Evolutionary conservation across 2,888 invertebrate species (phyloP), one percentile per base, ranked within the genome.

Genomic region (Nezara viridula): DNA sequence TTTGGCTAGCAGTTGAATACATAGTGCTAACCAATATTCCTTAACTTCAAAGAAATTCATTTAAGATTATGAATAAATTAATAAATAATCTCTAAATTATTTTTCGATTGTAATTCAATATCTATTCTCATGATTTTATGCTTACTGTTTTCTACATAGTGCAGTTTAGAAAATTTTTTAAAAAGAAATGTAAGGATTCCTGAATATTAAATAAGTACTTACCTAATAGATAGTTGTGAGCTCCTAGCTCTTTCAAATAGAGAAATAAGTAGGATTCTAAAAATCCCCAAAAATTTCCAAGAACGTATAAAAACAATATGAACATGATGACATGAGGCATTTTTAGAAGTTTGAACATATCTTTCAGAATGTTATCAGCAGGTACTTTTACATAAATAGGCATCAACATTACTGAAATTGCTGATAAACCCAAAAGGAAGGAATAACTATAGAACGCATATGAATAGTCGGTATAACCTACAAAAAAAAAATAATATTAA

Each of bases 211-310:
- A 47, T 44, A 40, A 27, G 32, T 37, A 52, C 86, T 44, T 93
- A 95, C 97, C 97, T 88, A 97, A 93, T 90, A 97, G 93, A 92
- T 96, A 96, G 93, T 96, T 97, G 0, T 97, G 96, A 87, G 97
- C 97, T 32, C 97, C 96, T 90, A 97, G 94, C 93, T 97, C 97
- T 93, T 96, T 96, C 91, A 98, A 94, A 93, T 97, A 98, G 92
- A 97, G 94, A 93, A 97, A 98, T 52, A 98, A 93, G 92, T 97
- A 98, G 88, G 96, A 97, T 93, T 98, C 98, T 89, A 98, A 96
- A 93, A 97, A 97, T 50, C 98, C 98, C 96, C 97, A 97, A 92
- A 97, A 95, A 92, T 97, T 96, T 90, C 98, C 98, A 91, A 98
- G 94, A 49, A 96, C 94, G 92, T 97, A 96, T 81, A 98, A 94